A percentile compares a stretch with the other conserved stretches of the same genome.
Evolutionary conservation across 1,140 invertebrate species (phyloP).

Genomic region (Uloborus diversus): DNA sequence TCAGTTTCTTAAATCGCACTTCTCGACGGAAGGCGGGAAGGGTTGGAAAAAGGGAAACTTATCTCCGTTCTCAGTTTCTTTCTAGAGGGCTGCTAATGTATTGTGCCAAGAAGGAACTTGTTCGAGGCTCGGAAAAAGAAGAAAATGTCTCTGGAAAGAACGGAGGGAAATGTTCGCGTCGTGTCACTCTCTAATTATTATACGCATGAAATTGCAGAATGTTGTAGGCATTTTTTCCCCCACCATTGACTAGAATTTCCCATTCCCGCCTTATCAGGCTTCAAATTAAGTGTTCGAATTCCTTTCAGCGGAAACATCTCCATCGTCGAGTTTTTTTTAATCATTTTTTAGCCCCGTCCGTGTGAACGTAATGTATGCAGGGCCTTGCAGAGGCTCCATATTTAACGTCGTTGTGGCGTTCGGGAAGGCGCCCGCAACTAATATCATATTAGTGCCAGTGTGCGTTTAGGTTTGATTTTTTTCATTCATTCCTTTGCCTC

Average conservation of each 20-base stretch:
- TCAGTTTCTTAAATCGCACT: no score
- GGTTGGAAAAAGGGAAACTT: no score
- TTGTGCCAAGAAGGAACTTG: no score
- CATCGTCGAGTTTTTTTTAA: background rate
- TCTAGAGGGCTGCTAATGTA: no score
- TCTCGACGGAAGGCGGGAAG: no score
- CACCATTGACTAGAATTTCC: slow-evolving; percentile 16
- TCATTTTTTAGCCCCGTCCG: slow-evolving; percentile 1
- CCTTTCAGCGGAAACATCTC: background rate
- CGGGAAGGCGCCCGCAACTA: slow-evolving; percentile 13
- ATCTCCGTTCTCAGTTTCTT: no score
- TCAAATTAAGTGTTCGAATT: slow-evolving; percentile 48
- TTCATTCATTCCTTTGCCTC: slow-evolving; percentile 20
- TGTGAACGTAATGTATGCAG: slow-evolving; percentile 42
- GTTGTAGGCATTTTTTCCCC: background rate
- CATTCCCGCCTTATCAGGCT: slow-evolving; percentile 28
- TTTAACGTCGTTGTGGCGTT: slow-evolving; percentile 50
- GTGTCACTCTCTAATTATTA: slow-evolving; percentile 48
- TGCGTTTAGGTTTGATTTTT: slow-evolving; percentile 46
- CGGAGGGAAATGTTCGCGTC: no score
- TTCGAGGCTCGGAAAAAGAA: no score
- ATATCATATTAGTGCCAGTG: slow-evolving; percentile 56
- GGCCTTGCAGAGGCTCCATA: slow-evolving; percentile 45
- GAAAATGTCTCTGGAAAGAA: no score
- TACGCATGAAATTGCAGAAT: slow-evolving; percentile 34